Evolutionary conservation across 53 echinoderm and acorn worm genomes (phyloP).

Genomic region (Luidia sarsii): DNA sequence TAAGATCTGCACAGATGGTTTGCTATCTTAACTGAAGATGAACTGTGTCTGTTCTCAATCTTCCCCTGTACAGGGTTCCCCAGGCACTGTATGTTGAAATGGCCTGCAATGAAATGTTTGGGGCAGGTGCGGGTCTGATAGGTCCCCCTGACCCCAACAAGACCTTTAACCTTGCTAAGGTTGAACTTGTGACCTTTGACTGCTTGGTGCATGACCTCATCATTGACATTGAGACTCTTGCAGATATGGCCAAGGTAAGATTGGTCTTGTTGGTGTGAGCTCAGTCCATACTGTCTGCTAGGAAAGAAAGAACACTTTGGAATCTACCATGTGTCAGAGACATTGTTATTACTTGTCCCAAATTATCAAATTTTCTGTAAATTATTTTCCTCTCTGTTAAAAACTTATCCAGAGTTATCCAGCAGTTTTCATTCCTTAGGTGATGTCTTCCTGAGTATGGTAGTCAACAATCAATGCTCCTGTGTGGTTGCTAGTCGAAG

Average conservation of each 20-base stretch:
- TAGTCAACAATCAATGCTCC: too few relatives aligned
- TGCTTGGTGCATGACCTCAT: conserved; percentile 72
- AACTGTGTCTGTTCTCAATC: too few relatives aligned
- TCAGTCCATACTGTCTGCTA: neutral
- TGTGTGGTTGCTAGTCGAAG: too few relatives aligned
- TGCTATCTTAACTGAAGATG: too few relatives aligned
- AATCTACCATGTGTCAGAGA: neutral
- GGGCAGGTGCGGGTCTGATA: conserved; percentile 75
- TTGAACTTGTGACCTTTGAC: conserved; percentile 80
- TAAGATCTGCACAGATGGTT: too few relatives aligned
- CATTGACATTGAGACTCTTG: conserved; percentile 75
- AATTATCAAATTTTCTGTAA: too few relatives aligned
- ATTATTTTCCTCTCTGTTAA: too few relatives aligned
- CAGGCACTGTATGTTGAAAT: conserved; percentile 74
- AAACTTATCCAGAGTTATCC: too few relatives aligned
- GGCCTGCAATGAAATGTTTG: conserved; percentile 82
- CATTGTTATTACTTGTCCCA: neutral
- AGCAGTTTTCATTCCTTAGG: too few relatives aligned
- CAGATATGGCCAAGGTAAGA: conserved; percentile 85
- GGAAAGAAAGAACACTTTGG: neutral
- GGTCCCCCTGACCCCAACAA: conserved; percentile 63
- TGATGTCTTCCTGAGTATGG: too few relatives aligned
- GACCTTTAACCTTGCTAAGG: conserved; percentile 71
- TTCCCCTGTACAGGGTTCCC: too few relatives aligned
- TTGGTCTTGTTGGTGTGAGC: too few relatives aligned